phyloP scores from a whole-genome alignment of 2,113 vertebrate genomes.

The Apodemus sylvaticus region DNA sequence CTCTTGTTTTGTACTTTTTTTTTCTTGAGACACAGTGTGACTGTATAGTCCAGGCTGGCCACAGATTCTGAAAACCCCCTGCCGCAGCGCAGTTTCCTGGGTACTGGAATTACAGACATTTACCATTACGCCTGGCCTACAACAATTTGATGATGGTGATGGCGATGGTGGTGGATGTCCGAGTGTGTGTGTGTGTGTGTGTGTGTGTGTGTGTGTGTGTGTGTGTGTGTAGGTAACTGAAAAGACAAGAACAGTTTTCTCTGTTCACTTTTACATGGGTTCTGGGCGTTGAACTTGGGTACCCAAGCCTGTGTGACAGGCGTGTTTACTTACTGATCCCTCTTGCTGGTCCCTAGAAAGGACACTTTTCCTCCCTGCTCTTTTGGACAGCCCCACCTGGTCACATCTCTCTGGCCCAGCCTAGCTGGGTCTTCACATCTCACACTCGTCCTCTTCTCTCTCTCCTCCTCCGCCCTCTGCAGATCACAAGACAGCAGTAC shows the following conservation, averaged over 20 bases:
- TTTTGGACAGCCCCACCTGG: not conserved
- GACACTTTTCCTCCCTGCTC: no score
- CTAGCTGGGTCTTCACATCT: not conserved
- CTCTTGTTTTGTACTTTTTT: not conserved
- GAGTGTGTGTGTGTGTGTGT: not conserved
- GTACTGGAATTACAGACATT: not conserved
- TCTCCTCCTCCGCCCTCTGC: not conserved
- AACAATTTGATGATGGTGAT: not conserved
- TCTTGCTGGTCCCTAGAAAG: not conserved
- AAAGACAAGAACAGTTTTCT: not conserved
- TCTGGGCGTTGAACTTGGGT: not conserved
- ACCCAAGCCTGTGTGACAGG: not conserved
- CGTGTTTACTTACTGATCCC: not conserved
- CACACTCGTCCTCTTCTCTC: not conserved
- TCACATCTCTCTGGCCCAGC: not conserved
- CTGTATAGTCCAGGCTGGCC: not conserved
- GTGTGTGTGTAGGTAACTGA: not conserved
- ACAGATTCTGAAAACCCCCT: not conserved
- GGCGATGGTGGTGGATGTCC: not conserved
- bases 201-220: not conserved
- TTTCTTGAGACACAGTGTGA: not conserved
- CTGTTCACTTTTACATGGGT: not conserved
- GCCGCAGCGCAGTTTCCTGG: not conserved
- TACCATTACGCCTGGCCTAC: not conserved
- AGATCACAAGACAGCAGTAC: slow-evolving; percentile 96